Conservation (phyloP, 2,888 invertebrate genomes). For the Microplitis deprimator region DNA sequence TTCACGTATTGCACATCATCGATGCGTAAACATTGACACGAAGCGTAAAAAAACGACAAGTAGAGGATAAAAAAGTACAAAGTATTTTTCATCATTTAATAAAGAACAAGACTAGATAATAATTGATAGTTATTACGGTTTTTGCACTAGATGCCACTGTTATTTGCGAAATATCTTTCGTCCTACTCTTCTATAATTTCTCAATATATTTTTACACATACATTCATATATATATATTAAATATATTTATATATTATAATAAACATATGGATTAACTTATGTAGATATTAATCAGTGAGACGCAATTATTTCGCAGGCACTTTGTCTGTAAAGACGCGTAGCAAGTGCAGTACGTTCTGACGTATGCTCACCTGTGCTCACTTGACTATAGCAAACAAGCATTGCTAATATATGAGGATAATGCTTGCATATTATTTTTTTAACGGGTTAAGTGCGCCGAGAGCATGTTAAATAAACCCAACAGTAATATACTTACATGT, state of each 20-base stretch:
- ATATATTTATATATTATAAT: constrained; percentile 2
- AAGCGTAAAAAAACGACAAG: constrained; percentile 35
- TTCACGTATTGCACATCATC: constrained; percentile 18
- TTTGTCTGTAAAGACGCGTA: neutral
- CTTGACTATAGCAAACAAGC: neutral
- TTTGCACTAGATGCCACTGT: constrained; percentile 57
- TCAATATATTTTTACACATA: constrained; percentile 22
- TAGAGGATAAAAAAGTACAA: constrained; percentile 35
- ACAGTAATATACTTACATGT: neutral
- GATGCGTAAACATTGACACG: constrained; percentile 22
- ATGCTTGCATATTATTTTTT: neutral
- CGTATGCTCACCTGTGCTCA: constrained; percentile 4
- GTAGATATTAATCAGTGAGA: constrained; percentile 40
- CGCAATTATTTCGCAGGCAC: constrained; percentile 38
- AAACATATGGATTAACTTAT: constrained; percentile 5
- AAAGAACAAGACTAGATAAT: neutral
- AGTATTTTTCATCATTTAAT: constrained; percentile 42
- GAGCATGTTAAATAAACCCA: neutral
- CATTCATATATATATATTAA: neutral
- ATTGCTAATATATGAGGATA: neutral
- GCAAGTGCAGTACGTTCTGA: constrained; percentile 15
- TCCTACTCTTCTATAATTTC: constrained; percentile 14
- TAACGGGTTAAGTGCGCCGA: neutral
- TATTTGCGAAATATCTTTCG: constrained; percentile 54
- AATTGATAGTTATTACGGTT: constrained; percentile 53